Evolutionary conservation across 2,113 vertebrate species (phyloP).

Genomic region (Strigops habroptila): DNA sequence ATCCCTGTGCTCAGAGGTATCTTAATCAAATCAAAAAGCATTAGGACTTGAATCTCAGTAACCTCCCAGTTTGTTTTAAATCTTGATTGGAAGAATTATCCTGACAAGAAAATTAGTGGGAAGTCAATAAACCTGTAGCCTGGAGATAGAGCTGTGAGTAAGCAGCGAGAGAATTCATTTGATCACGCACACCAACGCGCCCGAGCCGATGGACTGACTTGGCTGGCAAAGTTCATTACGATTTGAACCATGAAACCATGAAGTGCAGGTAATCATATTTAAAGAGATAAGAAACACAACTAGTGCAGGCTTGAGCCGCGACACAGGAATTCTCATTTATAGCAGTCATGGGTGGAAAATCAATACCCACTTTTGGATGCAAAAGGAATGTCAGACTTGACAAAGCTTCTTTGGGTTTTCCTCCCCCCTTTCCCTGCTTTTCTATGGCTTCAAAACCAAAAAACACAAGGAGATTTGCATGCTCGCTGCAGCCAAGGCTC

Average conservation of each 20-base stretch:
- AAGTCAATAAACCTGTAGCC: slow-evolving; percentile 71
- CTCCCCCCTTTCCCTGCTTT: neutral
- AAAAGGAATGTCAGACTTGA: slow-evolving; percentile 55
- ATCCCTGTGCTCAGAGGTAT: neutral
- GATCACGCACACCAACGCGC: neutral
- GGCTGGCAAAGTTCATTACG: slow-evolving; percentile 61
- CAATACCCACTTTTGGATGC: slow-evolving; percentile 64
- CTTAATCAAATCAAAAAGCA: slow-evolving; percentile 59
- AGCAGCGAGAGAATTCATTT: neutral
- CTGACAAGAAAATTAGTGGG: slow-evolving; percentile 75
- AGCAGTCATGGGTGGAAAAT: slow-evolving; percentile 72
- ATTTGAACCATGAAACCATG: slow-evolving; percentile 54
- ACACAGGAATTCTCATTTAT: slow-evolving; percentile 73
- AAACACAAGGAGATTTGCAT: slow-evolving; percentile 6
- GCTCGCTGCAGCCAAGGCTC: neutral
- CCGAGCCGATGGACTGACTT: neutral
- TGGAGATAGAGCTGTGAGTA: slow-evolving; percentile 56
- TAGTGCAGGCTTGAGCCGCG: slow-evolving; percentile 19
- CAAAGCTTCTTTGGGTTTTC: slow-evolving; percentile 24
- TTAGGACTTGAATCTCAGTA: slow-evolving; percentile 45
- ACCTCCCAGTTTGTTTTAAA: slow-evolving; percentile 73
- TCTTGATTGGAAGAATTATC: slow-evolving; percentile 75
- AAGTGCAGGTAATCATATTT: slow-evolving; percentile 71
- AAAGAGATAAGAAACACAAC: slow-evolving; percentile 68
- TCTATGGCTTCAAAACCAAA: slow-evolving; percentile 11